Conservation (phyloP, 2,113 vertebrate species). For the Centrocercus urophasianus region DNA sequence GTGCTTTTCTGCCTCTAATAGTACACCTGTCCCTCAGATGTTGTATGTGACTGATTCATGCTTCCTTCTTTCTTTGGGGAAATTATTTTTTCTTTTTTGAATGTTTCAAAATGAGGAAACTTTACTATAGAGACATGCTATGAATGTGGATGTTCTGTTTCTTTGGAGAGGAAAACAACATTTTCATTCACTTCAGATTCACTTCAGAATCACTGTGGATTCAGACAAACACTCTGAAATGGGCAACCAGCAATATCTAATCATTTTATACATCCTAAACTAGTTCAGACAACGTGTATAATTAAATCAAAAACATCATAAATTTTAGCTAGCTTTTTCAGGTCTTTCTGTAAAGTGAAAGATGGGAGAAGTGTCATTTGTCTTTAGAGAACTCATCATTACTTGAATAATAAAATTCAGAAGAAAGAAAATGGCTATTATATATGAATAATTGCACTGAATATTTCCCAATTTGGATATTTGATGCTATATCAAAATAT, state of each 20-base stretch:
- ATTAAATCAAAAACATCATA: background rate
- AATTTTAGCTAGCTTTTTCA: conserved; percentile 1
- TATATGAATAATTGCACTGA: conserved; percentile 4
- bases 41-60: background rate
- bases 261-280: background rate
- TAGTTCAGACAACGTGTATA: background rate
- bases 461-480: background rate
- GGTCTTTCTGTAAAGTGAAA: background rate
- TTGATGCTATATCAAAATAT: conserved; percentile 20
- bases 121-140: background rate
- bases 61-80: background rate
- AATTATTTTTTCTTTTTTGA: background rate
- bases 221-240: background rate
- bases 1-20: background rate
- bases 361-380: background rate
- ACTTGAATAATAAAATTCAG: conserved; percentile 32
- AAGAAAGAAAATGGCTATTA: conserved; percentile 10
- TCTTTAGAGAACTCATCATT: conserved; percentile 2
- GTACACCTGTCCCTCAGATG: background rate
- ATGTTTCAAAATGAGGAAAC: background rate
- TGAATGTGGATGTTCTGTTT: background rate
- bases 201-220: background rate
- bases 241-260: background rate
- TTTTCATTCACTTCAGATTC: background rate
- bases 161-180: background rate